phyloP scores from a whole-genome alignment of 2,113 vertebrate genomes.

The Puffinus mauretanicus region DNA sequence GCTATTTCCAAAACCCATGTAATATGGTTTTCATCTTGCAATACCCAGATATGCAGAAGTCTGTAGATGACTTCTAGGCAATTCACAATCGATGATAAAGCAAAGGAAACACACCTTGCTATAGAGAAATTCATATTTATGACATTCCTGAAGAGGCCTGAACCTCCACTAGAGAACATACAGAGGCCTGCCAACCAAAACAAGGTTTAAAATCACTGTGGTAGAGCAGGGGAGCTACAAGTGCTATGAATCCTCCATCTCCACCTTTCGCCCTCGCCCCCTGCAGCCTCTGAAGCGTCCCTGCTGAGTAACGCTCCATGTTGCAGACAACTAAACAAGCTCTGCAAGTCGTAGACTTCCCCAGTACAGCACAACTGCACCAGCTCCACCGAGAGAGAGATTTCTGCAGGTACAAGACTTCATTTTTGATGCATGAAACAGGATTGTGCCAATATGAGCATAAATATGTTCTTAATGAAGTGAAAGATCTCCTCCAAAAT shows the following conservation, averaged over 20 bases:
- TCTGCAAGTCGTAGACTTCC: neutral
- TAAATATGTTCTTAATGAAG: neutral
- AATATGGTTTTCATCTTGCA: neutral
- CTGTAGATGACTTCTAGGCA: neutral
- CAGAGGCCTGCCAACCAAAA: neutral
- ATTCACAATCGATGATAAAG: neutral
- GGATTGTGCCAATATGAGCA: neutral
- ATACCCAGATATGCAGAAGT: neutral
- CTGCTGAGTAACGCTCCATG: neutral
- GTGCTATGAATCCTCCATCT: neutral
- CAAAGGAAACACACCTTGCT: neutral
- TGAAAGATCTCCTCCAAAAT: neutral
- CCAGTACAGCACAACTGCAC: neutral
- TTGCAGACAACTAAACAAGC: neutral
- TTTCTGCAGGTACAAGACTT: neutral
- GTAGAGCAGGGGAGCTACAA: neutral
- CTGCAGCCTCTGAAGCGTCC: neutral
- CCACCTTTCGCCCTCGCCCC: neutral
- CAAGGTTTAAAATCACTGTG: neutral
- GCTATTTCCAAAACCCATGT: neutral
- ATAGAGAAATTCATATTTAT: neutral
- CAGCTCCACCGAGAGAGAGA: neutral
- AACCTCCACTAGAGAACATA: neutral
- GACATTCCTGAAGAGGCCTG: neutral
- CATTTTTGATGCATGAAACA: neutral